phyloP scores from a whole-genome alignment of 2,113 vertebrate genomes.

The Halichoerus grypus region DNA sequence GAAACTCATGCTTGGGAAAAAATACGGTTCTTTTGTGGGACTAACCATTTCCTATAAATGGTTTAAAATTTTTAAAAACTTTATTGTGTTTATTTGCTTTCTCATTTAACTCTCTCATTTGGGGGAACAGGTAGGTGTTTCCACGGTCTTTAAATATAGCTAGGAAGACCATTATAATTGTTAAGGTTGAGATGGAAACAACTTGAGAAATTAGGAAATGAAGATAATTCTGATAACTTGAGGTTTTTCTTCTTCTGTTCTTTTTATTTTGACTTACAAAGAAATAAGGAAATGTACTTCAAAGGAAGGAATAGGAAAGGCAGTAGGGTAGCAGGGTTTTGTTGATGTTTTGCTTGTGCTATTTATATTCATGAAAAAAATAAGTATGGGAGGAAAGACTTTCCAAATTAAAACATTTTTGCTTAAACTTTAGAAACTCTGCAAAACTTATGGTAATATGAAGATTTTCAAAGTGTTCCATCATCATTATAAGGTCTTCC shows the following conservation, averaged over 20 bases:
- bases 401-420: slow-evolving; percentile 18
- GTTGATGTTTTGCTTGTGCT: not conserved
- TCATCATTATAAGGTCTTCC: not conserved
- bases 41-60: not conserved
- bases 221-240: not conserved
- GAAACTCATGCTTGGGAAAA: not conserved
- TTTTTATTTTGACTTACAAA: slow-evolving; percentile 38
- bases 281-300: slow-evolving; percentile 6
- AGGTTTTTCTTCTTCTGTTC: slow-evolving; percentile 19
- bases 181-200: not conserved
- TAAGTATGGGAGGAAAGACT: not conserved
- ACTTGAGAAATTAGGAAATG: not conserved
- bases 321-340: not conserved
- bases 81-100: not conserved
- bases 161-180: slow-evolving; percentile 27
- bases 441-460: not conserved
- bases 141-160: not conserved
- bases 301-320: not conserved
- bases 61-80: not conserved
- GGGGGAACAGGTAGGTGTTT: not conserved
- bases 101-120: not conserved
- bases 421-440: not conserved
- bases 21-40: not conserved
- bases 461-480: not conserved
- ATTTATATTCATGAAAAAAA: slow-evolving; percentile 30